phyloP scores from a whole-genome alignment of 2,888 invertebrate genomes.

The Sialis lutaria region DNA sequence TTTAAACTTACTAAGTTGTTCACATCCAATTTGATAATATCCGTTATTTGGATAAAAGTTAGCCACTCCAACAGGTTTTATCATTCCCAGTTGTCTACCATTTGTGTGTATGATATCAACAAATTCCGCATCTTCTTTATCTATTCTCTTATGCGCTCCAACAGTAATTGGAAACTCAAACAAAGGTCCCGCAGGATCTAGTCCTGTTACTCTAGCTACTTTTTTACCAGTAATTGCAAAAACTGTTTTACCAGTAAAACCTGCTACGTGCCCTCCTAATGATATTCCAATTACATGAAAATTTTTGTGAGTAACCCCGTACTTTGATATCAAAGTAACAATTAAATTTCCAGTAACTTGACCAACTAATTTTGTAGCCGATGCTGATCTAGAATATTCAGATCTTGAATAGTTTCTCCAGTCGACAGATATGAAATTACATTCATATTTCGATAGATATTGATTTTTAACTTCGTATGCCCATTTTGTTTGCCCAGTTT shows the following conservation, averaged over 20 bases:
- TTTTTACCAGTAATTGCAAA: constrained; percentile 14
- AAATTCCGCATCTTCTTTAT: constrained; percentile 21
- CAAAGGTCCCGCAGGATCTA: constrained; percentile 27
- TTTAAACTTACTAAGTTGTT: constrained; percentile 10
- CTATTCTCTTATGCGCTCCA: constrained; percentile 18
- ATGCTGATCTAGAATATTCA: constrained; percentile 21
- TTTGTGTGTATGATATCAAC: constrained; percentile 26
- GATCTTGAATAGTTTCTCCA: constrained; percentile 20
- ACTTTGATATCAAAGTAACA: constrained; percentile 19
- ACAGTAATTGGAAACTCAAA: constrained; percentile 13
- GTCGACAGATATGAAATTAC: constrained; percentile 27
- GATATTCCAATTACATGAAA: constrained; percentile 28
- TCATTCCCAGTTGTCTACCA: constrained; percentile 23
- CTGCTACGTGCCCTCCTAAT: constrained; percentile 24
- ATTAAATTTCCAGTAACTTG: constrained; percentile 21
- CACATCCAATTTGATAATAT: constrained; percentile 24
- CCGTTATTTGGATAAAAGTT: constrained; percentile 28
- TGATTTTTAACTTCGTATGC: constrained; percentile 22
- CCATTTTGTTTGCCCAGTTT: constrained; percentile 23
- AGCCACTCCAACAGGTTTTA: constrained; percentile 20
- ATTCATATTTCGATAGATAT: constrained; percentile 22
- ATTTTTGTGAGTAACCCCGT: constrained; percentile 19
- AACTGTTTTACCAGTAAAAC: constrained; percentile 17
- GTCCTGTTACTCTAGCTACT: constrained; percentile 26
- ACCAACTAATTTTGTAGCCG: constrained; percentile 26